Conservation (phyloP, 2,797 vertebrate species). For the Poecile montanus region DNA sequence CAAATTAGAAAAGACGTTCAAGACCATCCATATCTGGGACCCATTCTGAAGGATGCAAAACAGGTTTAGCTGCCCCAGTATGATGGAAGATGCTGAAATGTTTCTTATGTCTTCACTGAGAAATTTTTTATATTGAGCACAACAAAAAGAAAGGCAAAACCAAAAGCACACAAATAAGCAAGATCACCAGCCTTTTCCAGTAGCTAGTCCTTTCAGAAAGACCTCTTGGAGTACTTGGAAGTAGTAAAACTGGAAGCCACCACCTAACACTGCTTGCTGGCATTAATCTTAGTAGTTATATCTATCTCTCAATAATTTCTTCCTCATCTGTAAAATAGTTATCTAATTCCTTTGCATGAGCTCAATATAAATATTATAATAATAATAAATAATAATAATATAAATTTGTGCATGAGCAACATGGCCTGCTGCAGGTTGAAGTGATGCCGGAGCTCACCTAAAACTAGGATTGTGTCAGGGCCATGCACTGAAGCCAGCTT, state of each 20-base stretch:
- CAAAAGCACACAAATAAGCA: not conserved
- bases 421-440: not conserved
- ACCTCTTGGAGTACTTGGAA: not conserved
- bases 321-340: not conserved
- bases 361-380: too few species aligned
- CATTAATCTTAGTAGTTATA: not conserved
- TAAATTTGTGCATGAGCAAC: not conserved
- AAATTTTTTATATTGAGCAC: not conserved
- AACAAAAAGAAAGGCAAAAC: not conserved
- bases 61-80: not conserved
- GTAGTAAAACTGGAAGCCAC: not conserved
- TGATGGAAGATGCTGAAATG: not conserved
- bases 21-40: not conserved
- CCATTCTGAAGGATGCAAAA: not conserved
- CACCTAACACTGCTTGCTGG: not conserved
- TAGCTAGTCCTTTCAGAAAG: not conserved
- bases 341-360: not conserved
- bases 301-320: not conserved
- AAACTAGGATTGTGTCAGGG: not conserved
- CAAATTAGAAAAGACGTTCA: not conserved
- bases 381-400: too few species aligned
- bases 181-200: not conserved
- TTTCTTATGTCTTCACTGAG: not conserved
- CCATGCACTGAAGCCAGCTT: not conserved
- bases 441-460: not conserved